Evolutionary conservation across 2,113 vertebrate genomes (phyloP), one percentile per base, ranked within the genome.

Genomic region (Nothobranchius kuhntae): DNA sequence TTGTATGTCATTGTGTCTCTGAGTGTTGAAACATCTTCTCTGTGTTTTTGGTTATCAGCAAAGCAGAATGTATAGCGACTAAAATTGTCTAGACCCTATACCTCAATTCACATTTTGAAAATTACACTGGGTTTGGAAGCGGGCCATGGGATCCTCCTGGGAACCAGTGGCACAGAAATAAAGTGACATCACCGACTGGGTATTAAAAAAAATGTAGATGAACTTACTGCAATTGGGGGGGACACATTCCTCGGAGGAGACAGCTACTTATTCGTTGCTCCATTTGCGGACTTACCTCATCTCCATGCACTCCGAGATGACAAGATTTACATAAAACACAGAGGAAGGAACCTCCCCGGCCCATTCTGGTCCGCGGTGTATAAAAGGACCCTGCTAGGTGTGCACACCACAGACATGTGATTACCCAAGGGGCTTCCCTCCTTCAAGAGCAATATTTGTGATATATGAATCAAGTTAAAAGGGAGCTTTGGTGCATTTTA

Each of bases 151-250:
- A 56, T 67, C 80, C 89, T 89, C 89, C 68, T 75, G 89, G 88
- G 90, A 90, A 81, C 80, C 71, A 48, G 81, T 90, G 90, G 87
- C 89, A 90, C 89, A 91, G 89, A 89, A 91, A 91, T 88, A 86
- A 90, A 88, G 87, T 89, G 85, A 91, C 89, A 90, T 91, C 90
- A 88, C 88, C 76, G 83, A 82, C 87, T 87, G 87, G 80, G 89
- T 88, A 89, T 89, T 89, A 83, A 90, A 90, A 79, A 87, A 40
- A 87, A 89, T 89, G 89, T 86, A 89, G 89, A 87, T 90, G 87
- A 91, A 90, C 78, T 83, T 65, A 70, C 71, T 6, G 87, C 89
- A 77, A 88, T 85, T 87, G 88, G 55, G 86, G 85, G 65, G 80
- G 81, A 61, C 78, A 83, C 86, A 82, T 91, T 89, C 80, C 88